A percentile compares a stretch with the other conserved stretches of the same genome.
Evolutionary conservation across 2,797 vertebrate genomes (phyloP).

Genomic region (Gymnoscopelus braueri): DNA sequence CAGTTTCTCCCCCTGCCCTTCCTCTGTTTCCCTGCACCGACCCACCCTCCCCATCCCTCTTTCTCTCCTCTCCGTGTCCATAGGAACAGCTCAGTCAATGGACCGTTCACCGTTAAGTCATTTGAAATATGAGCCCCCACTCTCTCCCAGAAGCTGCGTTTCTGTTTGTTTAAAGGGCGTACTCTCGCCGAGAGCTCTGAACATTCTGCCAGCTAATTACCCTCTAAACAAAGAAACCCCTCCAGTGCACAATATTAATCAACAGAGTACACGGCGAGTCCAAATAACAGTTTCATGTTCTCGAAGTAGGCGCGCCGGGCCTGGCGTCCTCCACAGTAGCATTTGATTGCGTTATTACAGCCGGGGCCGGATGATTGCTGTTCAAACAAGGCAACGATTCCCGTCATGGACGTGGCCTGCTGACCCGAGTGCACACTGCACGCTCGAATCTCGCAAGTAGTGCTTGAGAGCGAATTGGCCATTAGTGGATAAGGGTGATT

Average conservation of each 20-base stretch:
- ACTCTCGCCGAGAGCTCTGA: background rate
- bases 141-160: background rate
- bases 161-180: constrained; percentile 1
- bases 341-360: constrained; percentile 22
- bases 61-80: background rate
- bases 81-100: background rate
- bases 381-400: background rate
- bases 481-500: constrained; percentile 29
- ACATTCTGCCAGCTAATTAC: background rate
- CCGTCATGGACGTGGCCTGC: constrained; percentile 7
- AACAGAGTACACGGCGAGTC: too few species aligned
- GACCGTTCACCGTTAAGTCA: constrained; percentile 4
- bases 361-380: constrained; percentile 9
- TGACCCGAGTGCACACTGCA: background rate
- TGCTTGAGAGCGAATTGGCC: constrained; percentile 32
- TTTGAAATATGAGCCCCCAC: constrained; percentile 1
- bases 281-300: too few species aligned
- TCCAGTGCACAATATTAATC: too few species aligned
- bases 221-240: background rate
- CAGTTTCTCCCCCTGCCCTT: background rate
- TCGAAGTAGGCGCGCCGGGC: too few species aligned
- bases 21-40: too few species aligned
- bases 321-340: too few species aligned
- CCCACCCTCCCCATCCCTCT: background rate
- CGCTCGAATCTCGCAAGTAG: constrained; percentile 36